Base-by-base conservation (phyloP, 2,113 vertebrate genomes). In the Lycocorax pyrrhopterus region DNA sequence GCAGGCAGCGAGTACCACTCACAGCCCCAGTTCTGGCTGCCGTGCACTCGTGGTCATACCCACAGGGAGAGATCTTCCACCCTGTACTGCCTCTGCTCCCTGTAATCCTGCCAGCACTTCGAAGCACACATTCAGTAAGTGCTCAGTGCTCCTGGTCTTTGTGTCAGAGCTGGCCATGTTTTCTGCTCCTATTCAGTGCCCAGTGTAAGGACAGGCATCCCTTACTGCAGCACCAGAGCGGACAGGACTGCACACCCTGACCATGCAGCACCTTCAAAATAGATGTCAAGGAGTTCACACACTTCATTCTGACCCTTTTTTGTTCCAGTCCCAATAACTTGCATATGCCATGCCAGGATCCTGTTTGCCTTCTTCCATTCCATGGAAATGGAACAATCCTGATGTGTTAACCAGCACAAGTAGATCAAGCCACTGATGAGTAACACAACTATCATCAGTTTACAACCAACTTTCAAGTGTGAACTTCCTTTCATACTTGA, bases 11-110 rank as follows among this genome's bases (percentile, higher is more conserved):
- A 49, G 63, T 6, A 7, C 51, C 0, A 1, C 30, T 37, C 67
- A 68, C 64, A 77, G 72, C 55, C 51, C 9, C 72, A 4, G 29
- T 1, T 26, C 64, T 56, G 74, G n/a, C 80, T 76, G 71, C 53
- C 0, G 0, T 0, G 16, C 25, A 5, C 16, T 9, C 0, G 0
- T 3, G 25, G 26, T 22, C 3, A 0, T 26, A 10, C 32, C n/a
- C 66, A 8, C 12, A 32, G 27, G 32, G 4, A 71, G 27, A 73
- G 10, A 52, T 47, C 49, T 64, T 55, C 63, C 35, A 86, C 12
- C 13, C 19, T 7, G 4, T 2, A 10, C 26, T 71, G 41, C 26
- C 74, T 76, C 73, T 69, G 62, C 33, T 79, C 19, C 33, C n/a
- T 9, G 4, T 6, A 43, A 69, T 10, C 39, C 25, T 66, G 90